These are phyloP conservation scores for Antidorcas marsupialis DNA, from an alignment of 2,113 vertebrate genomes.

Conservation along the genomic window DNA sequence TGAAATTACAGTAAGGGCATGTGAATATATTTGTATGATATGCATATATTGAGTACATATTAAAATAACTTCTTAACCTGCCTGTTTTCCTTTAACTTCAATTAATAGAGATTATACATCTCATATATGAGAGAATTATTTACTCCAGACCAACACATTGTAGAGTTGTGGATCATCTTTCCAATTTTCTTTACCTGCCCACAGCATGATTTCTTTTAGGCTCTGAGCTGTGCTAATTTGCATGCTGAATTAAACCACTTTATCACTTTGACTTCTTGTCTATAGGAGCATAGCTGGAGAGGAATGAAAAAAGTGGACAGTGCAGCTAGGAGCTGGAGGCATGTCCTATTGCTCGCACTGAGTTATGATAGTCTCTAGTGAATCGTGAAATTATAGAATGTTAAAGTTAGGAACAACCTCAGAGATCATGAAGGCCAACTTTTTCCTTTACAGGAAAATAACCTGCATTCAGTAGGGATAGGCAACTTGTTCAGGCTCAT, in stretches of 20 bases:
- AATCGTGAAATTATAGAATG: slow-evolving; percentile 55
- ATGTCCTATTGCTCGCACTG: not conserved
- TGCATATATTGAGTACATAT: not conserved
- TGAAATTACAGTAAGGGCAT: not conserved
- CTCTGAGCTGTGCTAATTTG: slow-evolving; percentile 52
- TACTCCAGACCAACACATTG: slow-evolving; percentile 4
- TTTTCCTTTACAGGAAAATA: not conserved
- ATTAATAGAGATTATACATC: slow-evolving; percentile 22
- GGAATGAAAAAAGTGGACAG: not conserved
- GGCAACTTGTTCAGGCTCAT: not conserved
- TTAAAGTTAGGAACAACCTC: not conserved
- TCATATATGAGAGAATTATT: slow-evolving; percentile 32
- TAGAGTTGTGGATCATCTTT: slow-evolving; percentile 62
- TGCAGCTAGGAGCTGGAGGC: not conserved
- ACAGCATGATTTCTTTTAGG: slow-evolving; percentile 62
- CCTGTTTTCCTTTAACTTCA: slow-evolving; percentile 21
- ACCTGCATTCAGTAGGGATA: not conserved
- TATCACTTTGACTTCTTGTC: slow-evolving; percentile 63
- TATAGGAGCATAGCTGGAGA: slow-evolving; percentile 26
- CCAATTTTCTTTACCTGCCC: slow-evolving; percentile 69
- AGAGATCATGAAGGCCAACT: not conserved
- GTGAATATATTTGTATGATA: not conserved
- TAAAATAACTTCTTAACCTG: not conserved
- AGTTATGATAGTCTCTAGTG: slow-evolving; percentile 46
- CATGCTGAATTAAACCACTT: slow-evolving; percentile 62